Evolutionary conservation across 2,113 vertebrate species (phyloP).

Genomic region (Myiopsitta monachus): DNA sequence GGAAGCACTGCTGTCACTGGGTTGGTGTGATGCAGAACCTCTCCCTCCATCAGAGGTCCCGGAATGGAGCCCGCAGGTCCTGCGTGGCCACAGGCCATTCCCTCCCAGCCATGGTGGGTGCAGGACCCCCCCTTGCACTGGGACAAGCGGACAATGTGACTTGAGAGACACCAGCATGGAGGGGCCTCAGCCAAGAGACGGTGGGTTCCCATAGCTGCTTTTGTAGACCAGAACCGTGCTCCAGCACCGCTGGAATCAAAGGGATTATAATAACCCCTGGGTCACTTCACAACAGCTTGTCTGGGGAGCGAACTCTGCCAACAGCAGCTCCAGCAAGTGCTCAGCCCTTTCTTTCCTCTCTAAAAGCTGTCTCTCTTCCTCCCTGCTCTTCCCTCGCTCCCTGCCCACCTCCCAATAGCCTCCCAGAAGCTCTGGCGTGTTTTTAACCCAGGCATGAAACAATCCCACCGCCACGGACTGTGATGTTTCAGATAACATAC

Average conservation of each 20-base stretch:
- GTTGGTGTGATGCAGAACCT: rapidly evolving
- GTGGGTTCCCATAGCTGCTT: background rate
- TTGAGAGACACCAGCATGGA: rapidly evolving
- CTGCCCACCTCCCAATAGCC: background rate
- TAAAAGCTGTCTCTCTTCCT: background rate
- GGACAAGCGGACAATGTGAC: background rate
- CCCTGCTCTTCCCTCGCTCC: background rate
- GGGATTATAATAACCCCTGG: background rate
- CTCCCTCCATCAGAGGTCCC: background rate
- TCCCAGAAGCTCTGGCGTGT: constrained; percentile 67
- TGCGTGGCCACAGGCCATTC: background rate
- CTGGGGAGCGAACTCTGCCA: constrained; percentile 45
- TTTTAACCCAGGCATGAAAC: constrained; percentile 62
- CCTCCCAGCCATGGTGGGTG: rapidly evolving
- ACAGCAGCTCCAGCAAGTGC: constrained; percentile 18
- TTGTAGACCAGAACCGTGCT: background rate
- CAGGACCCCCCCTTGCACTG: background rate
- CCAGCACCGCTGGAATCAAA: constrained; percentile 14
- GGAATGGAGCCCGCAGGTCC: background rate
- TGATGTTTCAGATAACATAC: constrained; percentile 70
- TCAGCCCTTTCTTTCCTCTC: background rate
- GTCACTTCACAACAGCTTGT: constrained; percentile 37
- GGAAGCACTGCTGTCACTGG: rapidly evolving
- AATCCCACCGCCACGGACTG: constrained; percentile 39
- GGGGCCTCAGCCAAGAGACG: background rate